phyloP scores from a whole-genome alignment of 2,797 vertebrate genomes.

The Knipowitschia caucasica region DNA sequence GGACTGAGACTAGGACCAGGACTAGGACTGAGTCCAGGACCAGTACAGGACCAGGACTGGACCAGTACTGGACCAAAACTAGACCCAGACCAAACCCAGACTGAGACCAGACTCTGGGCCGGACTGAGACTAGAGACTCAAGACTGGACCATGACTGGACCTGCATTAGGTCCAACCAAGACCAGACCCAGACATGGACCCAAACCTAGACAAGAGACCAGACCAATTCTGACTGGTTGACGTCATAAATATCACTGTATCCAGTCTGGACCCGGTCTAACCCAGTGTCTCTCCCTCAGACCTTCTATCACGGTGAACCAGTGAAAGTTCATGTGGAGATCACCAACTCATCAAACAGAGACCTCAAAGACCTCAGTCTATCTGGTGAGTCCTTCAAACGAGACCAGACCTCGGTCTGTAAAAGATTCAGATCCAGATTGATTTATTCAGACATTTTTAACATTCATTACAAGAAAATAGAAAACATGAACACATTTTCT shows the following conservation, averaged over 20 bases:
- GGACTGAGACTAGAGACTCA: too few relatives aligned
- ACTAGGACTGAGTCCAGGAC: background rate
- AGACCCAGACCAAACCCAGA: background rate
- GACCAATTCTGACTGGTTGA: too few relatives aligned
- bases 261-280: background rate
- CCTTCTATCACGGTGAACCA: slow-evolving; percentile 87
- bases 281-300: slow-evolving; percentile 63
- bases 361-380: slow-evolving; percentile 84
- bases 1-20: background rate
- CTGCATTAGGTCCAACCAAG: background rate
- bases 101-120: background rate
- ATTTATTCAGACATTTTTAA: too few relatives aligned
- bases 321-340: slow-evolving; percentile 82
- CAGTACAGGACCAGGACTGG: background rate
- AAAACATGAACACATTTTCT: too few relatives aligned
- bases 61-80: too few relatives aligned
- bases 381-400: slow-evolving; percentile 67
- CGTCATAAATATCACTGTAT: too few relatives aligned
- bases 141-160: background rate
- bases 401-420: background rate
- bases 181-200: background rate
- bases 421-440: too few relatives aligned
- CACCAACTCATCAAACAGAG: slow-evolving; percentile 87
- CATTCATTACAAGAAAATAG: too few relatives aligned
- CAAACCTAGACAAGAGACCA: background rate